These are phyloP conservation scores for Oryzias curvinotus DNA, from an alignment of 2,113 vertebrate species.

Conservation along the genomic window DNA sequence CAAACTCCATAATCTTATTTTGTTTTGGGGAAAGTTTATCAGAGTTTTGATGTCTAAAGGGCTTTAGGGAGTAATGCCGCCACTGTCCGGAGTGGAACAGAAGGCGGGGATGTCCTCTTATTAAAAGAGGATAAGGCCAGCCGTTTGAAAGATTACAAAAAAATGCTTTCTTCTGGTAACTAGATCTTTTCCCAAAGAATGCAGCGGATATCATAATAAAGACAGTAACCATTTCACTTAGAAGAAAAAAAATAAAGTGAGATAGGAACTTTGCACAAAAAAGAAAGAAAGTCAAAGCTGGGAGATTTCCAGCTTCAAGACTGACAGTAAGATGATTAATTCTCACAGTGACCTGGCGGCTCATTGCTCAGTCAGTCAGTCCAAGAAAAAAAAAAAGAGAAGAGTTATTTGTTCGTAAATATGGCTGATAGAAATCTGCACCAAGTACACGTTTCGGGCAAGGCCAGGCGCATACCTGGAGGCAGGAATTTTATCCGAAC, in stretches of 20 bases:
- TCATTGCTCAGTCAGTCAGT: slow-evolving; percentile 23
- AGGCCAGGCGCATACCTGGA: slow-evolving; percentile 75
- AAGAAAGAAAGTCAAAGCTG: not conserved
- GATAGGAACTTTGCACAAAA: slow-evolving; percentile 2
- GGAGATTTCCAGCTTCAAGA: slow-evolving; percentile 21
- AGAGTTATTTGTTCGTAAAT: slow-evolving; percentile 58
- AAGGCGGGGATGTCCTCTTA: slow-evolving; percentile 16
- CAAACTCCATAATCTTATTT: not conserved
- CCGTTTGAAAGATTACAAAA: slow-evolving; percentile 27
- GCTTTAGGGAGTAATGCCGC: not conserved
- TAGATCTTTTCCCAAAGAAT: slow-evolving; percentile 20
- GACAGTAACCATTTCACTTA: slow-evolving; percentile 4
- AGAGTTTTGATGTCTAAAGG: not conserved
- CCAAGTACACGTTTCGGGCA: slow-evolving; percentile 60
- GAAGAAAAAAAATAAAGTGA: not conserved
- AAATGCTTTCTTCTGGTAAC: slow-evolving; percentile 35
- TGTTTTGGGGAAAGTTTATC: not conserved
- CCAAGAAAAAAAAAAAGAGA: not conserved
- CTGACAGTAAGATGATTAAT: slow-evolving; percentile 19
- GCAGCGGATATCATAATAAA: slow-evolving; percentile 33
- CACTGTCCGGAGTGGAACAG: slow-evolving; percentile 11
- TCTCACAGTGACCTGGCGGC: slow-evolving; percentile 22
- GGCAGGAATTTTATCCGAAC: slow-evolving; percentile 77
- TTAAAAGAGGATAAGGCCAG: slow-evolving; percentile 26
- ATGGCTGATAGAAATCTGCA: slow-evolving; percentile 65